Evolutionary conservation across 2,888 invertebrate genomes (phyloP).

Genomic region (Caenorhabditis sulstoni): DNA sequence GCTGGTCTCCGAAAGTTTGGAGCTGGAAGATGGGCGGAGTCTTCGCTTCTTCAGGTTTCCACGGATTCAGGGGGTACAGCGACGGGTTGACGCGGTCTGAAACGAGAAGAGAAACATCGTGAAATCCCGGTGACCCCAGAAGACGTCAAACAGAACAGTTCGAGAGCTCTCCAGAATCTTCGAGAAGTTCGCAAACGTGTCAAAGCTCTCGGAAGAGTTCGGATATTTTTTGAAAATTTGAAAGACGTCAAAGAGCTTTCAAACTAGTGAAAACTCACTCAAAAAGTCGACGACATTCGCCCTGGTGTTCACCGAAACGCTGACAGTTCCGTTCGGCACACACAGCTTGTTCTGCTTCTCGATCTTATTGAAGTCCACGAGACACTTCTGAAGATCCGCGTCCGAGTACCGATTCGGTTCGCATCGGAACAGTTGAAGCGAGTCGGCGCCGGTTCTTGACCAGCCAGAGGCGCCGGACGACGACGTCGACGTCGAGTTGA

Average conservation of each 20-base stretch:
- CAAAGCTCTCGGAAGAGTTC: too few relatives aligned
- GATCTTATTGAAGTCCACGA: constrained; percentile 70
- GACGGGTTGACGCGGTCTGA: constrained; percentile 90
- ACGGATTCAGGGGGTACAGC: constrained; percentile 85
- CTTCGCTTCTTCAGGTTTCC: constrained; percentile 56
- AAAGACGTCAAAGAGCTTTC: neutral
- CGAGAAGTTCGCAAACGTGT: too few relatives aligned
- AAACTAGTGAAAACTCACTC: constrained; percentile 46
- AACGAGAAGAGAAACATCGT: too few relatives aligned
- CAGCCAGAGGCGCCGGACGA: constrained; percentile 22
- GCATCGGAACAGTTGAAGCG: constrained; percentile 72
- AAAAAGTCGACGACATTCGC: constrained; percentile 58
- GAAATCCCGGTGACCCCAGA: too few relatives aligned
- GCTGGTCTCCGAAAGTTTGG: constrained; percentile 85
- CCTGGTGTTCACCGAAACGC: constrained; percentile 56
- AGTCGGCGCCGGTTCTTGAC: constrained; percentile 44
- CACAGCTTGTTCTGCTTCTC: constrained; percentile 64
- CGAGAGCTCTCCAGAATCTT: too few relatives aligned
- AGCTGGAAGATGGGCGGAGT: constrained; percentile 87
- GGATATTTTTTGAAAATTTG: too few relatives aligned
- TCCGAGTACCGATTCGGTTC: constrained; percentile 74
- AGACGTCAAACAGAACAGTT: too few relatives aligned
- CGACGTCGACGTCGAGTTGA: constrained; percentile 15
- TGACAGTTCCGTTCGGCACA: constrained; percentile 64
- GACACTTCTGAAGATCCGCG: constrained; percentile 72